phyloP scores from a whole-genome alignment of 1,140 invertebrate species.

The Anastatus disparis region DNA sequence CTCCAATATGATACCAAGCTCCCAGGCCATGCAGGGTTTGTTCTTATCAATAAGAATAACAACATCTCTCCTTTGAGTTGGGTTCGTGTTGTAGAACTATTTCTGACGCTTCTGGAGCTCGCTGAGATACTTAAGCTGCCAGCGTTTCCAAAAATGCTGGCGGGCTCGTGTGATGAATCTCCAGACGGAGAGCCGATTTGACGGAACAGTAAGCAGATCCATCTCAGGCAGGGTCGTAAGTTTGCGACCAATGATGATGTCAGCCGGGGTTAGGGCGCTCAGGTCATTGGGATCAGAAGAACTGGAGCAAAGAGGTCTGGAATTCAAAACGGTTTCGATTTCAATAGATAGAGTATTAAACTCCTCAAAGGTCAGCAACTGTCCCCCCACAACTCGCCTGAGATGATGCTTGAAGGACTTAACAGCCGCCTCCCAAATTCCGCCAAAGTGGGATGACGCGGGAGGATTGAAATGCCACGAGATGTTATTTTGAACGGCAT shows the following conservation, averaged over 20 bases:
- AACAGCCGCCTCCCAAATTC: constrained; percentile 43
- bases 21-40: background rate
- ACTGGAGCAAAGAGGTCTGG: background rate
- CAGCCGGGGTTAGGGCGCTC: background rate
- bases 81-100: constrained; percentile 40
- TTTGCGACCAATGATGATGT: background rate
- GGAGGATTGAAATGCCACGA: constrained; percentile 30
- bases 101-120: constrained; percentile 51
- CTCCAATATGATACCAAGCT: background rate
- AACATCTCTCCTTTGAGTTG: background rate
- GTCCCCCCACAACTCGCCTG: background rate
- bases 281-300: constrained; percentile 6
- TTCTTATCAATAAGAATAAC: background rate
- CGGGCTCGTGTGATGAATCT: constrained; percentile 24
- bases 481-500: constrained; percentile 4
- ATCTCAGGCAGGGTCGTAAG: background rate
- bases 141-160: constrained; percentile 48
- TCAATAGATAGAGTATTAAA: constrained; percentile 26
- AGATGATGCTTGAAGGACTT: constrained; percentile 39
- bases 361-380: constrained; percentile 16
- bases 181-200: constrained; percentile 29
- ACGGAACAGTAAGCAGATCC: background rate
- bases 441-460: constrained; percentile 48
- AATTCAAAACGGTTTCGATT: constrained; percentile 26
- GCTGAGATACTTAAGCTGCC: constrained; percentile 47